Base-by-base conservation (phyloP, 2,888 invertebrate species). In the Ernsta delagoae region DNA sequence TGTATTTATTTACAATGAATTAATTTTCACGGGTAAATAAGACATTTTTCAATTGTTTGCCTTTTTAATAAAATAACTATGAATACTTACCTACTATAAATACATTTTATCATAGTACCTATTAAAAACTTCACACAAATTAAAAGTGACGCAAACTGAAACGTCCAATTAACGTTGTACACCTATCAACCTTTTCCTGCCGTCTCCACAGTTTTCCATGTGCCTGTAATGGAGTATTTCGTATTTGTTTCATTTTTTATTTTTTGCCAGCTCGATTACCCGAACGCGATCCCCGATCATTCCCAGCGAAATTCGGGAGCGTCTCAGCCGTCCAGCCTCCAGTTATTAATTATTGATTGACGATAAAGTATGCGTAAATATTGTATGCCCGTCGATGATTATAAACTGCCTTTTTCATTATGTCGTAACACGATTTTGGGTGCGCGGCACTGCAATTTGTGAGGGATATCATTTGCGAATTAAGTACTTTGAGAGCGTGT, bases 341-440 rank as follows among this genome's bases (percentile, higher is more conserved):
- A 87, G 91, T 90, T 92, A 93, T 93, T 93, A 92, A 93, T 93
- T 93, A 92, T 91, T 90, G 92, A 92, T 93, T 90, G 92, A 87
- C 88, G 92, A 92, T 92, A 88, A 90, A 82, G 82, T 81, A 83
- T 88, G 84, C 88, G 86, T 89, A 89, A 88, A 89, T 89, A 87
- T 87, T 84, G 83, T 82, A 83, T 83, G 81, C 81, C 76, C 80
- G 79, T 77, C 80, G 53, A 79, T 83, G 79, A 81, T 81, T 82
- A 84, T 82, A 76, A 78, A 75, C 76, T 72, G 71, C 74, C 76
- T 76, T 76, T 78, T 78, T 72, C 78, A 76, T 79, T 75, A 76
- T 75, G 70, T 72, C 65, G 72, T 70, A 74, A 68, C 68, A 63
- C 68, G 68, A 68, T 63, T 57, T 68, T n/a, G 62, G 57, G 68